Percentiles rank a stretch among this genome's conserved stretches.
phyloP scores from a whole-genome alignment of 37 sponge, comb jelly and placozoan species.

The Ianthella basta region DNA sequence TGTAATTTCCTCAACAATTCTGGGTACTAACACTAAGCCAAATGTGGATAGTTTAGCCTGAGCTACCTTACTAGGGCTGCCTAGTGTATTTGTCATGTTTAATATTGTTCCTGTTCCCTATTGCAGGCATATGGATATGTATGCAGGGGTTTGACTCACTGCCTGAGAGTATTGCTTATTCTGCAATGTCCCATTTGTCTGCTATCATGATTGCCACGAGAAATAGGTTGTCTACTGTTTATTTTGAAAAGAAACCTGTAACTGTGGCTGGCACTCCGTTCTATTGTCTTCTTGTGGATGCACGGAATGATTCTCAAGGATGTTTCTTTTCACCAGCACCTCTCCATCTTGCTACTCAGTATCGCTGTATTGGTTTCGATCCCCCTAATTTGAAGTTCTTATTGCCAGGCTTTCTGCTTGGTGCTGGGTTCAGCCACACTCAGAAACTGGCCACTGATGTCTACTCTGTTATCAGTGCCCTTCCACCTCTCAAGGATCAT shows the following conservation, averaged over 20 bases:
- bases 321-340: not conserved
- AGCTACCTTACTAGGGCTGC: too few relatives aligned
- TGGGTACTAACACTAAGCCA: too few relatives aligned
- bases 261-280: not conserved
- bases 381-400: not conserved
- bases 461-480: not conserved
- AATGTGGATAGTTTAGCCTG: too few relatives aligned
- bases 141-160: not conserved
- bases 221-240: not conserved
- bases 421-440: not conserved
- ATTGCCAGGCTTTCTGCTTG: not conserved
- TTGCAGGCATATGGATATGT: conserved; percentile 5
- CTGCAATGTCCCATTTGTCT: not conserved
- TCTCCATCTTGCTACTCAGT: not conserved
- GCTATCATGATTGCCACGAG: not conserved
- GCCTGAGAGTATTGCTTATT: not conserved
- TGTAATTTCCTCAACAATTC: too few relatives aligned
- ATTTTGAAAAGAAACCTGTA: not conserved
- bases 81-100: not conserved
- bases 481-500: not conserved
- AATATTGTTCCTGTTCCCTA: not conserved
- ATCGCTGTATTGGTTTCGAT: not conserved
- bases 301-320: not conserved
- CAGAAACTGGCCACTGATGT: not conserved
- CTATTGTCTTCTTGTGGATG: not conserved